Evolutionary conservation across 1,140 invertebrate genomes (phyloP), one percentile per base, ranked within the genome.

Genomic region (Saxidomus purpurata): DNA sequence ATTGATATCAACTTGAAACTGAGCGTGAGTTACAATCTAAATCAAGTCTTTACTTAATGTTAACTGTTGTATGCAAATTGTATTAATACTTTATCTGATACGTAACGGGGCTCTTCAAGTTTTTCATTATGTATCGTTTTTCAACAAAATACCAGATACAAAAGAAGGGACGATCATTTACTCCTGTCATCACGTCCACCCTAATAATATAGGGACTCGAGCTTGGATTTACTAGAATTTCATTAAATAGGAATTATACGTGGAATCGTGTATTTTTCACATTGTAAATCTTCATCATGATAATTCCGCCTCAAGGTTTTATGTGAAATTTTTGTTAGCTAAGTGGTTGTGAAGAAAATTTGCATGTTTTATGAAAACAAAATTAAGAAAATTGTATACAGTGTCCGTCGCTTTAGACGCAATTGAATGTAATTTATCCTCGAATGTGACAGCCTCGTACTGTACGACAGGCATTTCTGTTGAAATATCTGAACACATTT

Each of bases 281-380:
- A 79, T 79, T 52, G 47, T 79, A 79, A 79, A 79, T 79, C 76
- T 52, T 55, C 34, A 52, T 79, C 76, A 34, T 22, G 13, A 49
- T 6, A 40, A 79, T 38, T 52, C 17, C 1, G 76, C 76, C 76
- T 19, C 13, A 38, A 79, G 76, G 76, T 55, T 79, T 31, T 76
- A 17, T 25, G 31, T 38, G 47, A 19, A 49, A 8, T 79, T 79
- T 52, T 79, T 79, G 76, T 55, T 79, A 22, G 28, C 36, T 55
- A 79, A 79, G 76, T 79, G 49, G 47, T 40, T 55, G 47, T 52
- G 76, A 59, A 47, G 76, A 79, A 79, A 79, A 79, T 79, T 79
- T 79, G 76, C 76, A 79, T 79, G 76, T 79, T 79, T 59, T 59
- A 79, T 55, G 47, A 79, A 52, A 79, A 52, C 76, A 52, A 79